phyloP scores from a whole-genome alignment of 2,888 invertebrate genomes.

The Nemotelus pantherinus region DNA sequence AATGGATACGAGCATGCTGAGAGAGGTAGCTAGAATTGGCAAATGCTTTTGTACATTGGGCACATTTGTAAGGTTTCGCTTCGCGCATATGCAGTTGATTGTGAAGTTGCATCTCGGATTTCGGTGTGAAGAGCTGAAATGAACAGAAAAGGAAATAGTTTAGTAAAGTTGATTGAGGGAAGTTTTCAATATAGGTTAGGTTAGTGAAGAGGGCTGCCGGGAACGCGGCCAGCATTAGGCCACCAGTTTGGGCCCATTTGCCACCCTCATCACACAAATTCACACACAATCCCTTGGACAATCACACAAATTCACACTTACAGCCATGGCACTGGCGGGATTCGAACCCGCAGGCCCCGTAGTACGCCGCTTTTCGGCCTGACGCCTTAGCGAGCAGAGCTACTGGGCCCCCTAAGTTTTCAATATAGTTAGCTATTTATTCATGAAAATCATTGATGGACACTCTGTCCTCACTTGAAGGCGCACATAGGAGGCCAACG shows the following conservation, averaged over 20 bases:
- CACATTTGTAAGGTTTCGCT: constrained; percentile 99
- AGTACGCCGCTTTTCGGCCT: not conserved
- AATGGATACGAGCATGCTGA: constrained; percentile 98
- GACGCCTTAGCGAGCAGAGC: not conserved
- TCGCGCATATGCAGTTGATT: constrained; percentile 99
- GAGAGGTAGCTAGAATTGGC: constrained; percentile 99
- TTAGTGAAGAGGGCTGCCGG: no score
- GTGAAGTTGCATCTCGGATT: constrained; percentile 96
- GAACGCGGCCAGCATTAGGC: no score
- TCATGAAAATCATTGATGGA: no score
- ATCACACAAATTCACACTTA: no score
- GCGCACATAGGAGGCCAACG: no score
- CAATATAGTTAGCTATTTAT: not conserved
- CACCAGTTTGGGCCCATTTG: not conserved
- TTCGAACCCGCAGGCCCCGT: not conserved
- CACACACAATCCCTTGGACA: no score
- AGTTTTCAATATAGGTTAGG: not conserved
- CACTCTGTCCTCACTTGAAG: no score
- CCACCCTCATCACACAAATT: not conserved
- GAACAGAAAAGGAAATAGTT: constrained; percentile 56
- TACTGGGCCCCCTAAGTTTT: not conserved
- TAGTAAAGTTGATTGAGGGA: not conserved
- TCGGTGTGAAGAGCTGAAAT: constrained; percentile 95
- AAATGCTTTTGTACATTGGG: constrained; percentile 98
- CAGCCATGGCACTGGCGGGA: no score